Conservation (phyloP, 2,113 vertebrate genomes). For the Forbesichthys agassizii region DNA sequence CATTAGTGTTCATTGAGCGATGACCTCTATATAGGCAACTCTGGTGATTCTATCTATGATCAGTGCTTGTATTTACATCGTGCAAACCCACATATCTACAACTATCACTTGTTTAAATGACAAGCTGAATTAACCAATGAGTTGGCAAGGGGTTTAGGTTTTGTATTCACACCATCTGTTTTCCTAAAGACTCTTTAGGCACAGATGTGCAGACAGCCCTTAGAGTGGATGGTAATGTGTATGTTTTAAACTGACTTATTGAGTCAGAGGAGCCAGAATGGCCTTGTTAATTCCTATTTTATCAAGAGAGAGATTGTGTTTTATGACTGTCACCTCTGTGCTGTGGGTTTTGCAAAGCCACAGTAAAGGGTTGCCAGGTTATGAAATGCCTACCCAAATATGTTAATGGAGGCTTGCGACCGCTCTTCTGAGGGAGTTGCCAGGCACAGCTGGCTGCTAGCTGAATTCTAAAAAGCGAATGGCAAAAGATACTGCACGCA, state of each 20-base stretch:
- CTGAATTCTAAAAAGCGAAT: slow-evolving; percentile 37
- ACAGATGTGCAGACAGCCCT: too few relatives aligned
- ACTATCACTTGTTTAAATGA: too few relatives aligned
- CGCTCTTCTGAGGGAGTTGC: slow-evolving; percentile 29
- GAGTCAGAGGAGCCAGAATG: slow-evolving; percentile 20
- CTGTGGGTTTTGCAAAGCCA: slow-evolving; percentile 44
- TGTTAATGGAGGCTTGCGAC: slow-evolving; percentile 43
- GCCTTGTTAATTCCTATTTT: slow-evolving; percentile 18
- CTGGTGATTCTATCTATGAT: too few relatives aligned
- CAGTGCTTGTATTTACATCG: too few relatives aligned
- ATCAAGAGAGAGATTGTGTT: slow-evolving; percentile 38
- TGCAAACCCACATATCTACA: too few relatives aligned
- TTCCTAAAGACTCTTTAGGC: background rate
- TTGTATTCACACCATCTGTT: background rate
- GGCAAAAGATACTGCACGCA: slow-evolving; percentile 5
- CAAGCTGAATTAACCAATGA: too few relatives aligned
- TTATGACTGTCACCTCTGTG: slow-evolving; percentile 34
- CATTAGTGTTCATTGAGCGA: too few relatives aligned
- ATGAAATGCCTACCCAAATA: slow-evolving; percentile 48
- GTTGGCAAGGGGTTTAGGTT: background rate
- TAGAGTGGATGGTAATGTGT: background rate
- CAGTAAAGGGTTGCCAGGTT: slow-evolving; percentile 51
- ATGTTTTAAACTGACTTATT: background rate
- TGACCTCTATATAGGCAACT: too few relatives aligned
- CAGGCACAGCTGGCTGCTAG: slow-evolving; percentile 37